These are phyloP conservation scores for Heteromormyrus szaboi DNA, from an alignment of 2,797 vertebrate genomes.

Conservation along the genomic window DNA sequence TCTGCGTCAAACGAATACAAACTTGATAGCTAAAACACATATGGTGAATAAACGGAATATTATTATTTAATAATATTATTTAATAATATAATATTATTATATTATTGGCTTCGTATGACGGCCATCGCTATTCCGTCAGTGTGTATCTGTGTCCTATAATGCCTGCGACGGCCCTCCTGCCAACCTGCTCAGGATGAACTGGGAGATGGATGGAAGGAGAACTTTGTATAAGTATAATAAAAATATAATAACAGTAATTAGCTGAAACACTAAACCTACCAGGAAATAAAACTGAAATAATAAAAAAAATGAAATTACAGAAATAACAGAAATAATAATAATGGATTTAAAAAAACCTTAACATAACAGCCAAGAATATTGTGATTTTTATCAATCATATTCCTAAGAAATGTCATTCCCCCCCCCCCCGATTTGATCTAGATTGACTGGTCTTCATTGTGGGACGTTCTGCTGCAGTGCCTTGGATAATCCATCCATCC, in stretches of 20 bases:
- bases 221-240: neutral
- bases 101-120: neutral
- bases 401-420: neutral
- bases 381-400: neutral
- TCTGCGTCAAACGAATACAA: neutral
- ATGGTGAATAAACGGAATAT: neutral
- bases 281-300: neutral
- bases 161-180: no score
- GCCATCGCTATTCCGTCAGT: neutral
- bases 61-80: neutral
- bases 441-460: neutral
- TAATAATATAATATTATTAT: no score
- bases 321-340: neutral
- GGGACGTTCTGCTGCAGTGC: neutral
- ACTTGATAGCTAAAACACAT: neutral
- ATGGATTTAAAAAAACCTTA: neutral
- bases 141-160: neutral
- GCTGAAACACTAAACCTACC: neutral
- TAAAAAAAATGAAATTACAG: neutral
- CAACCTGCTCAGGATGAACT: neutral
- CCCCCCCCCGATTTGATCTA: neutral
- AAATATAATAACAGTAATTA: neutral
- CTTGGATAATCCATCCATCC: slow-evolving; percentile 1
- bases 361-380: neutral
- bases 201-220: neutral